phyloP scores from a whole-genome alignment of 2,888 invertebrate genomes.

The Anodontia alba region DNA sequence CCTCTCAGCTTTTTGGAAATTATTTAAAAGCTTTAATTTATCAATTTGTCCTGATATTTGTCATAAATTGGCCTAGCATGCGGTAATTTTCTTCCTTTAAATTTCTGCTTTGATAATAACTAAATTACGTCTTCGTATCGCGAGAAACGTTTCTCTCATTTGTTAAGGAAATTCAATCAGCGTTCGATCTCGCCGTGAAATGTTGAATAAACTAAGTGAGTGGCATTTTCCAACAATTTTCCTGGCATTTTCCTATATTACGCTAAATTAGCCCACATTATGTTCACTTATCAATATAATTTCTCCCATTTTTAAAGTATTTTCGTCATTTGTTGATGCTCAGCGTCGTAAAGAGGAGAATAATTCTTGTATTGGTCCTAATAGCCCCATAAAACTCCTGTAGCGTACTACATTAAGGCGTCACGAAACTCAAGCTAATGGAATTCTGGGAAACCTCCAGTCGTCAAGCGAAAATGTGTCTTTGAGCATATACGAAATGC shows the following conservation, averaged over 20 bases:
- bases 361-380: constrained; percentile 34
- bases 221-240: constrained; percentile 61
- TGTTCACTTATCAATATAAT: constrained; percentile 58
- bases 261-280: constrained; percentile 59
- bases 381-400: constrained; percentile 36
- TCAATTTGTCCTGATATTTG: constrained; percentile 60
- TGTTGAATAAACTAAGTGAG: constrained; percentile 29
- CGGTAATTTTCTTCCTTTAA: constrained; percentile 33
- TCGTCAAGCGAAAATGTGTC: too few relatives aligned
- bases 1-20: constrained; percentile 17
- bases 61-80: constrained; percentile 56
- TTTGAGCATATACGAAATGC: too few relatives aligned
- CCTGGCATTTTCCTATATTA: constrained; percentile 60
- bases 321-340: constrained; percentile 55
- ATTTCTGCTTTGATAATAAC: constrained; percentile 51
- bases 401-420: constrained; percentile 28
- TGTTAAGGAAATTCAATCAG: constrained; percentile 62
- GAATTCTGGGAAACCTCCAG: constrained; percentile 11
- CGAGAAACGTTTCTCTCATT: constrained; percentile 43
- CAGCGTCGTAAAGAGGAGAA: constrained; percentile 48
- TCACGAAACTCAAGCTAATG: constrained; percentile 25
- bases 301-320: constrained; percentile 46
- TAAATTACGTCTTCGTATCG: constrained; percentile 47
- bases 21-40: constrained; percentile 42
- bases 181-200: constrained; percentile 20